phyloP scores from a whole-genome alignment of 2,888 invertebrate genomes.

The Dendrolimus houi region DNA sequence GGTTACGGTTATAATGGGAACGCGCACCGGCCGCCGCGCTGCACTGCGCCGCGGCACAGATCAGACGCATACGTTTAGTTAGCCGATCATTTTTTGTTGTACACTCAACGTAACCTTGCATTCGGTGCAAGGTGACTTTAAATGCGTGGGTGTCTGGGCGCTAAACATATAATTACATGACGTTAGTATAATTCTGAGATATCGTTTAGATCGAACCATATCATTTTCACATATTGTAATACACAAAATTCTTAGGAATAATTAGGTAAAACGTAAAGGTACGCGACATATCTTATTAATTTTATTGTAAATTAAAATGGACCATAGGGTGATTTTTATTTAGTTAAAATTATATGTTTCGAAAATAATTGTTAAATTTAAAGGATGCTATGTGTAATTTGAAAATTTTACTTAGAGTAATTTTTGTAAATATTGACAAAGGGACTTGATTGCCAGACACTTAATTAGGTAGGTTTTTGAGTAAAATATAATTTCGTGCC shows the following conservation, averaged over 20 bases:
- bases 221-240: slow-evolving; percentile 57
- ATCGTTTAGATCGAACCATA: slow-evolving; percentile 63
- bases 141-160: slow-evolving; percentile 67
- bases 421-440: slow-evolving; percentile 25
- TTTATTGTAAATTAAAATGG: slow-evolving; percentile 20
- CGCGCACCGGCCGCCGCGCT: neutral
- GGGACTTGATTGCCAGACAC: slow-evolving; percentile 52
- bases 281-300: slow-evolving; percentile 17
- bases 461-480: slow-evolving; percentile 29
- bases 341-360: slow-evolving; percentile 40
- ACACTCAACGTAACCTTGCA: slow-evolving; percentile 69
- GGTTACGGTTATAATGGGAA: too few relatives aligned
- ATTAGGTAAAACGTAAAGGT: slow-evolving; percentile 29
- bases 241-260: slow-evolving; percentile 35
- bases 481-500: slow-evolving; percentile 9
- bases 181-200: slow-evolving; percentile 56
- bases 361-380: slow-evolving; percentile 49
- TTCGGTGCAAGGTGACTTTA: slow-evolving; percentile 71
- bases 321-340: slow-evolving; percentile 35
- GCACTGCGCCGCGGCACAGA: slow-evolving; percentile 6
- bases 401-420: slow-evolving; percentile 30
- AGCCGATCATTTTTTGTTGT: slow-evolving; percentile 61
- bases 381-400: slow-evolving; percentile 35
- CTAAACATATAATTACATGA: slow-evolving; percentile 69
- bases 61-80: slow-evolving; percentile 39